phyloP scores from a whole-genome alignment of 53 echinoderm and acorn worm species.

The Echinometra lucunter region DNA sequence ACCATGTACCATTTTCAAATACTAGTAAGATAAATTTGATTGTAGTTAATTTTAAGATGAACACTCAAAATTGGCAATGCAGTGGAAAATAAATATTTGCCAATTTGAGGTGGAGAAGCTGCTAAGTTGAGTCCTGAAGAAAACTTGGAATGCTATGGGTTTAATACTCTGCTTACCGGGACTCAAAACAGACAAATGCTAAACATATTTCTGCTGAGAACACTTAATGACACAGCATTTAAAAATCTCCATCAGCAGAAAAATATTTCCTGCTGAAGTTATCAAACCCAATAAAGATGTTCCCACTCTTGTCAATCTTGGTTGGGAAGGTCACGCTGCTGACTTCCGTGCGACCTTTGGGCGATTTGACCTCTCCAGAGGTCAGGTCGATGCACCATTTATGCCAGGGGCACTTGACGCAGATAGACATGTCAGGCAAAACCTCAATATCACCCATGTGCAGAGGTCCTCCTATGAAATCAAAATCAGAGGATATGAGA shows the following conservation, averaged over 20 bases:
- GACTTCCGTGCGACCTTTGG: slow-evolving; percentile 60
- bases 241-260: slow-evolving; percentile 64
- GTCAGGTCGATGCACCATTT: slow-evolving; percentile 79
- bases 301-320: slow-evolving; percentile 70
- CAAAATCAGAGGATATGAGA: neutral
- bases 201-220: neutral
- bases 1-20: no score
- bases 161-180: no score
- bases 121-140: no score
- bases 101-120: no score
- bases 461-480: slow-evolving; percentile 75
- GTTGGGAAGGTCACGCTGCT: slow-evolving; percentile 71
- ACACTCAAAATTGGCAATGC: no score
- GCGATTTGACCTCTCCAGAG: slow-evolving; percentile 67
- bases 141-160: no score
- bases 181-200: neutral
- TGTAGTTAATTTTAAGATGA: no score
- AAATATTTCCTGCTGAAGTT: slow-evolving; percentile 71
- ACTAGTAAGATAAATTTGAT: no score
- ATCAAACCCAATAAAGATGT: slow-evolving; percentile 71
- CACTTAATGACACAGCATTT: neutral
- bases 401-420: slow-evolving; percentile 84
- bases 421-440: slow-evolving; percentile 77
- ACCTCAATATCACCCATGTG: slow-evolving; percentile 84
- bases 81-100: no score